Evolutionary conservation across 2,888 invertebrate species (phyloP), one percentile per base, ranked within the genome.

Genomic region (Aphidoletes aphidimyza): DNA sequence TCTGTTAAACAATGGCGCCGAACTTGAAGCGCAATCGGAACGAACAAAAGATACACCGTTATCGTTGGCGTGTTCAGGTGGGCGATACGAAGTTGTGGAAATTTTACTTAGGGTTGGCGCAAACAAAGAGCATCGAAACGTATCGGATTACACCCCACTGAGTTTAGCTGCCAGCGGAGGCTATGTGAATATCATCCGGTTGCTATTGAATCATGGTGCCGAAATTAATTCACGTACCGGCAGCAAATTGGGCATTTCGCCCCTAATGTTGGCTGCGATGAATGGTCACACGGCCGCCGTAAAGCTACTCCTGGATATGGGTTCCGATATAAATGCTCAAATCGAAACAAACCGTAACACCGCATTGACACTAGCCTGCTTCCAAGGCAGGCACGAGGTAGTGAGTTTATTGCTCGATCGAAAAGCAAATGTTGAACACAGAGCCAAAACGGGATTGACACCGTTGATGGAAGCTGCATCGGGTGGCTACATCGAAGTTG

Each of bases 391-490:
- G 69, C 98, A 98, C 90, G 99, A 99, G 90, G 99, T 99, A 84
- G 99, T 99, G 84, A 97, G 97, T 89, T 92, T 99, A 85, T 92
- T 99, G 85, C 93, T 99, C 19, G 98, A 99, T 90, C 93, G 98
- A 86, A 97, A 98, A 89, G 99, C 99, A 37, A 99, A 99, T 91
- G 98, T 99, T 83, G 99, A 99, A 90, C 99, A 99, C 91, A 93
- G 99, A 87, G 99, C 99, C 6, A 99, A 99, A 94, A 99, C 99
- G 85, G 99, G 99, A 0, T 92, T 99, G 85, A 99, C 99, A 22
- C 99, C 99, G 0, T 91, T 99, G 36, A 99, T 99, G 99, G 99
- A 99, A 91, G 99, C 99, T 83, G 99, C 99, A 0, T 98, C 98
- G 88, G 99, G 99, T 85, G 99, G 99, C 85, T 99, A 99, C 91